Evolutionary conservation across 2,113 vertebrate species (phyloP).

Genomic region (Syngnathoides biaculeatus): DNA sequence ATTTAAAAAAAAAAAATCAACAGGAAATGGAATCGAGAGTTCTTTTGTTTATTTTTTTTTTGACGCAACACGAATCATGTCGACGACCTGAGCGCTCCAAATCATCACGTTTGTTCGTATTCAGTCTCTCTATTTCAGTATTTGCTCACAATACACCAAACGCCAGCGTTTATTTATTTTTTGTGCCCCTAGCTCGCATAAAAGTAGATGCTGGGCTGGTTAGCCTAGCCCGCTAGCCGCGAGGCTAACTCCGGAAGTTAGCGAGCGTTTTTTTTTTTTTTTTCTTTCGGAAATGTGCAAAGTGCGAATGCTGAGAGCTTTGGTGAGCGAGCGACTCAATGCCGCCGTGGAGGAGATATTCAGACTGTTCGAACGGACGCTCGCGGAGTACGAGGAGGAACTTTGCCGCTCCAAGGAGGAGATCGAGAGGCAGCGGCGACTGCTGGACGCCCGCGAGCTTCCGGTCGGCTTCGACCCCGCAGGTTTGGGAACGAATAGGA

Average conservation of each 20-base stretch:
- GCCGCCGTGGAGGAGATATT: constrained; percentile 1
- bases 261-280: background rate
- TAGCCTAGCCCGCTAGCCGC: background rate
- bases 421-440: background rate
- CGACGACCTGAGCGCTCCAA: background rate
- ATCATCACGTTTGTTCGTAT: background rate
- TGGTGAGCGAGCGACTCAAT: constrained; percentile 1
- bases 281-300: constrained; percentile 4
- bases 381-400: constrained; percentile 5
- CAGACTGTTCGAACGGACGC: background rate
- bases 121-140: background rate
- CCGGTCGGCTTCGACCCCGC: background rate
- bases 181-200: background rate
- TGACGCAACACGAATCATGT: background rate
- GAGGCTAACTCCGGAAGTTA: background rate
- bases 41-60: background rate
- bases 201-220: background rate
- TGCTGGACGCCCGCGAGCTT: background rate
- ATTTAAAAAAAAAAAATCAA: background rate
- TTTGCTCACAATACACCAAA: background rate
- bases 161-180: background rate
- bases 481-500: too few species aligned
- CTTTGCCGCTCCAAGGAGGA: background rate
- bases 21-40: background rate
- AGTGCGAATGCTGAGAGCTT: background rate